Percentiles rank a stretch among this genome's conserved stretches.
phyloP scores from a whole-genome alignment of 2,113 vertebrate genomes.

The Protomyctophum bolini region DNA sequence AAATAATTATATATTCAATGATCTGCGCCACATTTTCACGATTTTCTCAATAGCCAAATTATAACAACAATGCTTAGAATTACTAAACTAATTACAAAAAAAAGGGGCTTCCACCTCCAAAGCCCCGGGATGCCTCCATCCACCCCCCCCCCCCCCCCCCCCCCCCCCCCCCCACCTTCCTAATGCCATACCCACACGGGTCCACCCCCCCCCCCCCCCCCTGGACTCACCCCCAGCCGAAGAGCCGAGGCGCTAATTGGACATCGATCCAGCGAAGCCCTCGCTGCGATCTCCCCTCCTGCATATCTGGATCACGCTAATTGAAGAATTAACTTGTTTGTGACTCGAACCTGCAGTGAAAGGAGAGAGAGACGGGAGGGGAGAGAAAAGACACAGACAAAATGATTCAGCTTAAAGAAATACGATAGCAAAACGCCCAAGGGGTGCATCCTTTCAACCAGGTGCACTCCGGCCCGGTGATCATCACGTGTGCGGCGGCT shows the following conservation, averaged over 20 bases:
- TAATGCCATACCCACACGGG: conserved; percentile 17
- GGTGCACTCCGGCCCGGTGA: neutral
- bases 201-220: conserved; percentile 25
- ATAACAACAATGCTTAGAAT: too few relatives aligned
- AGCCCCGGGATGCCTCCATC: too few relatives aligned
- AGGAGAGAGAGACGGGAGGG: conserved; percentile 44
- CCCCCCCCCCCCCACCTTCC: conserved; percentile 8
- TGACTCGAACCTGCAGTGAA: conserved; percentile 53
- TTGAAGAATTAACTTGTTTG: conserved; percentile 75
- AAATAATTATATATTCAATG: too few relatives aligned
- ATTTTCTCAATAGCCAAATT: too few relatives aligned
- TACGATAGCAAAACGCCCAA: conserved; percentile 14
- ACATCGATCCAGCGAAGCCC: conserved; percentile 73
- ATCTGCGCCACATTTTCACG: too few relatives aligned
- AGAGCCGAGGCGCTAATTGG: conserved; percentile 74
- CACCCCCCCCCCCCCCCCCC: too few relatives aligned
- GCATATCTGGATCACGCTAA: conserved; percentile 75
- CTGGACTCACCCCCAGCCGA: conserved; percentile 12
- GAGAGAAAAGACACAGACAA: conserved; percentile 41
- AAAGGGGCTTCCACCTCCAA: too few relatives aligned
- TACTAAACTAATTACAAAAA: too few relatives aligned
- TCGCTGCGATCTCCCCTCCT: conserved; percentile 74
- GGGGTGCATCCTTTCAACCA: neutral
- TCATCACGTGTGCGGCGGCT: neutral
- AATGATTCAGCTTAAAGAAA: conserved; percentile 57